Evolutionary conservation across 2,888 invertebrate species (phyloP).

Genomic region (Disparrhopalites patrizii): DNA sequence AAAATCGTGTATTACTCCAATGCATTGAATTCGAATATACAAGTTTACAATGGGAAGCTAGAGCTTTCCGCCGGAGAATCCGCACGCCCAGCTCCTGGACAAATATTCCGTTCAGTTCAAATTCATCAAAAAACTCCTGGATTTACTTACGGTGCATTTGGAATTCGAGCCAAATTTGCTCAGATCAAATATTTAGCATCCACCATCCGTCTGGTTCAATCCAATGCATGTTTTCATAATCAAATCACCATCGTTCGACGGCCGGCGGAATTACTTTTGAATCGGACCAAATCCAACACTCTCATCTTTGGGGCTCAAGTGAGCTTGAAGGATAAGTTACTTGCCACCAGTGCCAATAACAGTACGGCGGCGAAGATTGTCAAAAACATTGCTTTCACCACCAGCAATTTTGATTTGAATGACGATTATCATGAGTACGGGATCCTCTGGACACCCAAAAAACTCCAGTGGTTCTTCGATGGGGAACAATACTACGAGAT

Average conservation of each 20-base stretch:
- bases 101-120: conserved; percentile 28
- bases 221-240: not conserved
- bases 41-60: conserved; percentile 35
- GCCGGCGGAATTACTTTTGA: not conserved
- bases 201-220: conserved; percentile 36
- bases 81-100: not conserved
- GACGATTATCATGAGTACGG: conserved; percentile 41
- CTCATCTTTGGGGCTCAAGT: conserved; percentile 5
- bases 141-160: conserved; percentile 39
- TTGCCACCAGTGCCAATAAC: not conserved
- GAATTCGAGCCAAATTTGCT: conserved; percentile 32
- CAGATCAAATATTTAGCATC: conserved; percentile 41
- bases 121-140: conserved; percentile 35
- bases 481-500: conserved; percentile 36
- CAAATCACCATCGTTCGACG: not conserved
- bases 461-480: conserved; percentile 43
- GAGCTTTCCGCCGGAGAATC: conserved; percentile 26
- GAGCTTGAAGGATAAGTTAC: not conserved
- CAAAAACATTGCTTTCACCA: conserved; percentile 18
- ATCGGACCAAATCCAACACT: not conserved
- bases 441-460: conserved; percentile 35
- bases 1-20: not conserved
- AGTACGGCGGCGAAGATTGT: not conserved
- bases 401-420: conserved; percentile 31
- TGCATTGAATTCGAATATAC: conserved; percentile 29